Evolutionary conservation across 2,797 vertebrate species (phyloP).

Genomic region (Esox masquinongy): DNA sequence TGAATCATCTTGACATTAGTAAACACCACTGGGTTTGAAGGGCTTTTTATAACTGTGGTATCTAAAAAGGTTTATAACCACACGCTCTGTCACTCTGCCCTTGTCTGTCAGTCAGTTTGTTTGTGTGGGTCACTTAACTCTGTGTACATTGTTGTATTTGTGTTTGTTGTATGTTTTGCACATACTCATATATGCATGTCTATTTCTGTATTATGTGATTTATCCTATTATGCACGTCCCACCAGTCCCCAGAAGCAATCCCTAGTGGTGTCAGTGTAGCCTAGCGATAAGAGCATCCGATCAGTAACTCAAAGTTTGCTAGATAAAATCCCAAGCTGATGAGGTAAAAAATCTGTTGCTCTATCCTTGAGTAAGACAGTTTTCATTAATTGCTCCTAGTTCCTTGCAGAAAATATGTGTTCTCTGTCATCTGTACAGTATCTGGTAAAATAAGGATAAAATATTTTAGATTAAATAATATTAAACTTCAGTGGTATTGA

Average conservation of each 20-base stretch:
- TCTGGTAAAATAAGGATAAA: too few relatives aligned
- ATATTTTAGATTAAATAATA: too few relatives aligned
- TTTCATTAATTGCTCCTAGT: too few relatives aligned
- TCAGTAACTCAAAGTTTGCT: too few relatives aligned
- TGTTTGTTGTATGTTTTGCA: neutral
- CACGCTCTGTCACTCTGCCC: conserved; percentile 1
- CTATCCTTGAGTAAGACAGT: too few relatives aligned
- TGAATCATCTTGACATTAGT: neutral
- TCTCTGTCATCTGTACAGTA: too few relatives aligned
- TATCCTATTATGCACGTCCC: neutral
- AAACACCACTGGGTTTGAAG: neutral
- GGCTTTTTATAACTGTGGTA: neutral
- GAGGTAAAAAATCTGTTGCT: too few relatives aligned
- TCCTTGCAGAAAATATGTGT: too few relatives aligned
- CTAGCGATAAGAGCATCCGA: too few relatives aligned
- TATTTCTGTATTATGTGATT: neutral
- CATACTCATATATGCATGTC: neutral
- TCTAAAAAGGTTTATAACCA: neutral
- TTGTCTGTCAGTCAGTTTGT: conserved; percentile 7
- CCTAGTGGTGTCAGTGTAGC: too few relatives aligned
- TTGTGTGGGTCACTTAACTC: neutral
- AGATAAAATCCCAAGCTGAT: too few relatives aligned
- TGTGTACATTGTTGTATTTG: conserved; percentile 6
- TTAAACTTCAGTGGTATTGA: neutral
- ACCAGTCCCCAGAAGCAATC: neutral